A percentile compares a stretch with the other conserved stretches of the same genome.
Evolutionary conservation across 1,140 invertebrate genomes (phyloP).

Genomic region (Drosophila ohnishii): DNA sequence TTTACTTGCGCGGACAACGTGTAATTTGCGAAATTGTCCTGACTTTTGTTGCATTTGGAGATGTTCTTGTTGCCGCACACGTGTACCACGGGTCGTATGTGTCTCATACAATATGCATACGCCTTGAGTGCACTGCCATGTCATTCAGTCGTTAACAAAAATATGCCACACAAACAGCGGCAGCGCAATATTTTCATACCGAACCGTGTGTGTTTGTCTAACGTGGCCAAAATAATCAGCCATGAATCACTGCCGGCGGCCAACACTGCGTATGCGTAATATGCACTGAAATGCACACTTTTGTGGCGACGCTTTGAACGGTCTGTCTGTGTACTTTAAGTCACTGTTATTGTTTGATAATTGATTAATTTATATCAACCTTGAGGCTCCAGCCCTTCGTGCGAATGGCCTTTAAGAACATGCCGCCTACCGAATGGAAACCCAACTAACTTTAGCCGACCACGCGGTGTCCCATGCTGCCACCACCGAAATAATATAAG

Average conservation of each 20-base stretch:
- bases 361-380: constrained; percentile 50
- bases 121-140: constrained; percentile 44
- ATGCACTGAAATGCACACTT: constrained; percentile 1
- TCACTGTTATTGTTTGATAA: constrained; percentile 20
- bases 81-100: constrained; percentile 4
- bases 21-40: constrained; percentile 63
- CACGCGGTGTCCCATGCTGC: not conserved
- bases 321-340: not conserved
- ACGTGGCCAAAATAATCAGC: constrained; percentile 14
- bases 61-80: not conserved
- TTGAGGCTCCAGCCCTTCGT: constrained; percentile 57
- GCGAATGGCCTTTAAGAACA: constrained; percentile 62
- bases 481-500: constrained; percentile 12
- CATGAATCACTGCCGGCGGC: constrained; percentile 17
- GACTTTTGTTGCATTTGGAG: constrained; percentile 18
- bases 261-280: constrained; percentile 36
- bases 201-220: constrained; percentile 10
- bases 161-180: constrained; percentile 24
- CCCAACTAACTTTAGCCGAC: constrained; percentile 48
- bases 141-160: constrained; percentile 41
- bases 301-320: not conserved
- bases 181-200: constrained; percentile 16
- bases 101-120: constrained; percentile 49
- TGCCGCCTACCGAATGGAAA: constrained; percentile 59
- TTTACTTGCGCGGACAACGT: constrained; percentile 17